These are phyloP conservation scores for Apus apus DNA, from an alignment of 2,113 vertebrate species.

Conservation along the genomic window DNA sequence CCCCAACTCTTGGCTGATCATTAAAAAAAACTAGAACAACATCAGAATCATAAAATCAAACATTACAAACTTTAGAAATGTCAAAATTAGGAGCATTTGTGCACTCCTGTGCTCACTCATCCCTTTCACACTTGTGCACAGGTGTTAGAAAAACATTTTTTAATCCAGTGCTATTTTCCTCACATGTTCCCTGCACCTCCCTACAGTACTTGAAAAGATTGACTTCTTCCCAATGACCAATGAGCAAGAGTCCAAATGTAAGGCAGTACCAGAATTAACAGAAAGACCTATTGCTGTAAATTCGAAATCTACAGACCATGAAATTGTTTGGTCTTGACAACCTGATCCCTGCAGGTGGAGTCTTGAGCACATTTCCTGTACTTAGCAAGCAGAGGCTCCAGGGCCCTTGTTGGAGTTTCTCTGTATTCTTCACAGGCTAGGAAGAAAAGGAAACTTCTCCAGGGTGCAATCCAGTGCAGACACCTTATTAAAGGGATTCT, in stretches of 20 bases:
- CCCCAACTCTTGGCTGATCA: neutral
- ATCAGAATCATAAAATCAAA: neutral
- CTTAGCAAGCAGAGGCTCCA: neutral
- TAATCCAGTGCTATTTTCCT: neutral
- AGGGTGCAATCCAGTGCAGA: neutral
- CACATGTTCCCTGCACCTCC: neutral
- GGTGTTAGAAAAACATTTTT: neutral
- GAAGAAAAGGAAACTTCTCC: neutral
- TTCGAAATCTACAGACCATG: neutral
- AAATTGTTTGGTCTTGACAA: neutral
- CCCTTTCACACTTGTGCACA: neutral
- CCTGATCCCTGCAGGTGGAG: neutral
- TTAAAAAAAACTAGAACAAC: neutral
- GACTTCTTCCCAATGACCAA: neutral
- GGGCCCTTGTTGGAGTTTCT: neutral
- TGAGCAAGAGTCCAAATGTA: neutral
- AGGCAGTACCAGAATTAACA: neutral
- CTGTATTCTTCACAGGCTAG: accelerated
- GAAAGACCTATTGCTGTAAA: neutral
- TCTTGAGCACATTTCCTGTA: neutral
- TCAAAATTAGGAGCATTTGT: neutral
- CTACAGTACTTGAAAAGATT: accelerated
- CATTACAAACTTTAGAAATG: neutral
- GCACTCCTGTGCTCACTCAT: neutral
- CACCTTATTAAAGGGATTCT: neutral